Percentiles rank a stretch among this genome's conserved stretches.
Evolutionary conservation across 2,888 invertebrate genomes (phyloP).

Genomic region (Brachynemurus nebulosus): DNA sequence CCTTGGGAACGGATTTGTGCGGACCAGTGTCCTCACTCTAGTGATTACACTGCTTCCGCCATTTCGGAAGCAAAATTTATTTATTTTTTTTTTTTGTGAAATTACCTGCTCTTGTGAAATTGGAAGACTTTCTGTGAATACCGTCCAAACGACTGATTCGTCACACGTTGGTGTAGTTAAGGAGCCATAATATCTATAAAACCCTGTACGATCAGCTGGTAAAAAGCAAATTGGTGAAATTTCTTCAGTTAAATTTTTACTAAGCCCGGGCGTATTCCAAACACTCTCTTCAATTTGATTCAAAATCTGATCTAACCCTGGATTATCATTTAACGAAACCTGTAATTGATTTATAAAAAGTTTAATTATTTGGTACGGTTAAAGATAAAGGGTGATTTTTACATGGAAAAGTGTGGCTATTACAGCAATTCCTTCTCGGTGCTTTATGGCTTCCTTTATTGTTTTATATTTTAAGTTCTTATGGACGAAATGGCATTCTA

Average conservation of each 20-base stretch:
- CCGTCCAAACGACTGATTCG: conserved; percentile 62
- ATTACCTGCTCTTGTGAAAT: conserved; percentile 37
- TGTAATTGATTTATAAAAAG: conserved; percentile 4
- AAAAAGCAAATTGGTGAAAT: conserved; percentile 29
- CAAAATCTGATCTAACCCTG: background rate
- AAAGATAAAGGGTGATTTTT: conserved; percentile 17
- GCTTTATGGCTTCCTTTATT: conserved; percentile 35
- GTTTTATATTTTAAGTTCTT: conserved; percentile 37
- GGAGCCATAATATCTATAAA: conserved; percentile 57
- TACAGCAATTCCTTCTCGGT: conserved; percentile 46
- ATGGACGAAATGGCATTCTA: conserved; percentile 56
- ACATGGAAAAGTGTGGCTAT: conserved; percentile 48
- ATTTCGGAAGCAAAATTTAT: background rate
- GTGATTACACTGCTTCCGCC: no score
- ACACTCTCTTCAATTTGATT: conserved; percentile 21
- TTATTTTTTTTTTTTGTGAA: background rate
- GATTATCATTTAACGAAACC: background rate
- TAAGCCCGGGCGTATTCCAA: conserved; percentile 14
- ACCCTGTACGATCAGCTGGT: conserved; percentile 37
- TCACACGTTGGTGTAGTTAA: conserved; percentile 61
- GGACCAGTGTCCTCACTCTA: no score
- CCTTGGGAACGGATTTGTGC: no score
- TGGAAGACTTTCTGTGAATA: conserved; percentile 39
- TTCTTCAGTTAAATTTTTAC: conserved; percentile 9
- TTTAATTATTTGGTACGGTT: background rate